A percentile compares a stretch with the other conserved stretches of the same genome.
phyloP scores from a whole-genome alignment of 1,140 invertebrate species.

The Aphis craccivora region DNA sequence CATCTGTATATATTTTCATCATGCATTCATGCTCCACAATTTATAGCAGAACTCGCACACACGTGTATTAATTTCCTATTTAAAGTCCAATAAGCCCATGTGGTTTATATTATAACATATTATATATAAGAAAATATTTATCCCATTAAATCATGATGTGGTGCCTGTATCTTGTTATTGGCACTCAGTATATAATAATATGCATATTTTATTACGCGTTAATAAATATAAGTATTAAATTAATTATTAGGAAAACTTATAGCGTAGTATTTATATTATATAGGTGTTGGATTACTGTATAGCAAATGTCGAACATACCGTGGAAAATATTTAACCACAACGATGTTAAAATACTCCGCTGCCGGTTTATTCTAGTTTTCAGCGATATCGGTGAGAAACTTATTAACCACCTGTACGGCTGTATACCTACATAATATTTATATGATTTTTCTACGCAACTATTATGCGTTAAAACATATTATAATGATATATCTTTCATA shows the following conservation, averaged over 20 bases:
- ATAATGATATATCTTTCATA: neutral
- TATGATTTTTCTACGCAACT: neutral
- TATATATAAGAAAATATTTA: conserved; percentile 12
- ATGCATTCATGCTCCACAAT: neutral
- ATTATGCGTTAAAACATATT: neutral
- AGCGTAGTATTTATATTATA: neutral
- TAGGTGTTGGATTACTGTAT: neutral
- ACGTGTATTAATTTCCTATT: neutral
- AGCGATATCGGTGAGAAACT: conserved; percentile 44
- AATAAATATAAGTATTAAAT: conserved; percentile 36
- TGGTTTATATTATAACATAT: neutral
- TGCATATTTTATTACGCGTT: conserved; percentile 10
- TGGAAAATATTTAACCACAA: conserved; percentile 25
- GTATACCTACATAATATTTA: neutral
- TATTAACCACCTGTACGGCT: neutral
- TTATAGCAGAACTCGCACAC: neutral
- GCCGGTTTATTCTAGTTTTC: conserved; percentile 21
- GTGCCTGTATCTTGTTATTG: neutral
- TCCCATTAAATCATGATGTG: neutral
- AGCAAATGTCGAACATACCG: neutral
- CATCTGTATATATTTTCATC: neutral
- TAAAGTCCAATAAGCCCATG: neutral
- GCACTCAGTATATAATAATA: neutral
- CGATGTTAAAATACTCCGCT: neutral
- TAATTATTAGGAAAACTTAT: conserved; percentile 22